phyloP scores from a whole-genome alignment of 2,888 invertebrate genomes.

The Aspidapion aeneum region DNA sequence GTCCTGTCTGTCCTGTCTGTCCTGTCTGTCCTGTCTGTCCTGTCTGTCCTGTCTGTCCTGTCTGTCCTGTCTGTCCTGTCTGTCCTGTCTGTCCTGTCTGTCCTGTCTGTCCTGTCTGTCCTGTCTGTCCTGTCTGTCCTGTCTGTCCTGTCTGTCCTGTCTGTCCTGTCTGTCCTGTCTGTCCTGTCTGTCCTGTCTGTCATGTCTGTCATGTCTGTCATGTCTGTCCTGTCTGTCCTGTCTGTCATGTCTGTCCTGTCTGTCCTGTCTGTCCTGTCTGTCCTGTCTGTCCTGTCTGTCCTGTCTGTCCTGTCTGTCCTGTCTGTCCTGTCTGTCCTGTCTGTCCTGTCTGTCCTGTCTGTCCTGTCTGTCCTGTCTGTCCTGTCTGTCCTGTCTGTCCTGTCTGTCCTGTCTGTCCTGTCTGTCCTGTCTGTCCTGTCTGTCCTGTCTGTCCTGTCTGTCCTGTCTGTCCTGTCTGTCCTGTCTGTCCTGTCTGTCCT shows the following conservation, averaged over 20 bases:
- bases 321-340: conserved; percentile 17
- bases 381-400: background rate
- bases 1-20: conserved; percentile 35
- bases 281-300: conserved; percentile 28
- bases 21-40: conserved; percentile 34
- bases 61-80: conserved; percentile 26
- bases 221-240: conserved; percentile 35
- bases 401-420: too few relatives aligned
- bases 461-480: too few relatives aligned
- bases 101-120: conserved; percentile 28
- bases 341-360: background rate
- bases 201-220: conserved; percentile 30
- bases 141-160: conserved; percentile 21
- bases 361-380: background rate
- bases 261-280: conserved; percentile 8
- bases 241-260: conserved; percentile 39
- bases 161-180: conserved; percentile 22
- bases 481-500: too few relatives aligned
- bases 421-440: too few relatives aligned
- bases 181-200: conserved; percentile 20
- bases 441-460: too few relatives aligned
- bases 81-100: conserved; percentile 14
- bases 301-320: background rate
- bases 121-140: conserved; percentile 36
- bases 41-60: conserved; percentile 36